A percentile compares a stretch with the other conserved stretches of the same genome.
Conservation (phyloP, 2,888 invertebrate species). For the Hololepta plana region DNA sequence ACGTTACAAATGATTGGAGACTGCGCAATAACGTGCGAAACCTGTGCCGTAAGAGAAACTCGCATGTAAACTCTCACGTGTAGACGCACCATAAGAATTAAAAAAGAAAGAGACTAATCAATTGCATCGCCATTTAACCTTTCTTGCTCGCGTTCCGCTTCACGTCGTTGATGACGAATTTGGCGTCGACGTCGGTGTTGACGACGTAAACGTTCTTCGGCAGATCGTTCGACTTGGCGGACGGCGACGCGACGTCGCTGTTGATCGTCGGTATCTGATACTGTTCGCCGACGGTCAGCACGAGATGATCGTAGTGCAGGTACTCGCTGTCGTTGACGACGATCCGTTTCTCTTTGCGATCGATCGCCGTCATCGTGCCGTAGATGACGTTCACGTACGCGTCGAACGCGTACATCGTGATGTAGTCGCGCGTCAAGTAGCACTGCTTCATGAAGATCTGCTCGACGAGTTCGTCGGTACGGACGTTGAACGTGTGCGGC, state of each 20-base stretch:
- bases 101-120: slow-evolving; percentile 4
- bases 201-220: slow-evolving; percentile 44
- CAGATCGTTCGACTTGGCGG: slow-evolving; percentile 16
- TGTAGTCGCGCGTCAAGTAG: slow-evolving; percentile 16
- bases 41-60: too few relatives aligned
- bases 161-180: slow-evolving; percentile 25
- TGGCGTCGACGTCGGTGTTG: slow-evolving; percentile 37
- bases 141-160: too few relatives aligned
- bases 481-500: slow-evolving; percentile 24
- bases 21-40: too few relatives aligned
- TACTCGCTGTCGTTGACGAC: slow-evolving; percentile 26
- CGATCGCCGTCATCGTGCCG: slow-evolving; percentile 30
- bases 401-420: slow-evolving; percentile 33
- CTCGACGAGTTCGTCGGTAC: not conserved
- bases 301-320: slow-evolving; percentile 34
- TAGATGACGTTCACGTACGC: slow-evolving; percentile 48
- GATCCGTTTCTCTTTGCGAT: slow-evolving; percentile 37
- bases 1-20: too few relatives aligned
- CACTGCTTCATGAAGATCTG: not conserved
- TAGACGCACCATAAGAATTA: too few relatives aligned
- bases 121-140: not conserved
- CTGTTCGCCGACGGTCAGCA: slow-evolving; percentile 37
- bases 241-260: slow-evolving; percentile 17
- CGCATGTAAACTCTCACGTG: too few relatives aligned
- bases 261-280: slow-evolving; percentile 32